Conservation (phyloP, 2,888 invertebrate species). For the Sminthurinus aureus region DNA sequence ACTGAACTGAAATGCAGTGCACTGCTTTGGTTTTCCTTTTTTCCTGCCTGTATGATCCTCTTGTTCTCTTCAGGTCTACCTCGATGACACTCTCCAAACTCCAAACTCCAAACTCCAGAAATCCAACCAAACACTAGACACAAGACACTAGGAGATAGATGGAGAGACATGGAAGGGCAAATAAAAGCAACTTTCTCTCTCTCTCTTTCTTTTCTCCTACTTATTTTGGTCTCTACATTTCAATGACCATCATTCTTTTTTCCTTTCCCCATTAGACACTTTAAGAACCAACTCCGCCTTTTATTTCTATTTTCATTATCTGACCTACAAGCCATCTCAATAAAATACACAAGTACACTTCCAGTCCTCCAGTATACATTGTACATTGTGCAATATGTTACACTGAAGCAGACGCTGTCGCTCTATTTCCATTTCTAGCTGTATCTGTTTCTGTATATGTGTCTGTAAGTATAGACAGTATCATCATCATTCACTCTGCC, state of each 20-base stretch:
- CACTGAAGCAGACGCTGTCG: too few relatives aligned
- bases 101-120: too few relatives aligned
- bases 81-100: constrained; percentile 28
- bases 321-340: constrained; percentile 43
- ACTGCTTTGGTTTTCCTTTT: too few relatives aligned
- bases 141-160: neutral
- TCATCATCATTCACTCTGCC: constrained; percentile 2
- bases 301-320: constrained; percentile 51
- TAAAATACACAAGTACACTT: constrained; percentile 34
- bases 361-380: neutral
- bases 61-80: neutral
- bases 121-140: too few relatives aligned
- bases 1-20: too few relatives aligned
- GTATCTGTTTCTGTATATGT: too few relatives aligned
- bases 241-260: constrained; percentile 46
- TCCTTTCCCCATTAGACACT: constrained; percentile 46
- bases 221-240: constrained; percentile 41
- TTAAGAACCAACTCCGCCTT: constrained; percentile 41
- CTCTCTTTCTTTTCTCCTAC: neutral
- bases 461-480: neutral
- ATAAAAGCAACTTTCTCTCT: constrained; percentile 10
- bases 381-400: too few relatives aligned
- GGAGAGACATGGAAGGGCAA: too few relatives aligned
- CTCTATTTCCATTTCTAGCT: too few relatives aligned
- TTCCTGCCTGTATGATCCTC: too few relatives aligned